A percentile compares a stretch with the other conserved stretches of the same genome.
Evolutionary conservation across 2,113 vertebrate species (phyloP).

Genomic region (Mormoops blainvillei): DNA sequence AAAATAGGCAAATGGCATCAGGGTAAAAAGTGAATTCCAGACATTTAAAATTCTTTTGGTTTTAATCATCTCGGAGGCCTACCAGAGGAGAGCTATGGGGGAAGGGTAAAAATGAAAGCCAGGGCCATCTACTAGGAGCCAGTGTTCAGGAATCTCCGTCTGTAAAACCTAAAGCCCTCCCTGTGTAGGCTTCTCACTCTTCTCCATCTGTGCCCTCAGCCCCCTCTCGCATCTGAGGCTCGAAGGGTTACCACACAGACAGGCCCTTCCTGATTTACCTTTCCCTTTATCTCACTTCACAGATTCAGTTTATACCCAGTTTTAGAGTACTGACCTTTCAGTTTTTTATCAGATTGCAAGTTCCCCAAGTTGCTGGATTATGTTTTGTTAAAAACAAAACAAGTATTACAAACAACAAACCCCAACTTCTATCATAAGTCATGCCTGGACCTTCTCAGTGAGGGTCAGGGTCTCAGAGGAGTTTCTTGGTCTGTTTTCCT

Average conservation of each 20-base stretch:
- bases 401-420: conserved; percentile 45
- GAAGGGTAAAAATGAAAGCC: conserved; percentile 59
- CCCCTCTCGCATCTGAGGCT: background rate
- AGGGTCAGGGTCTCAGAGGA: background rate
- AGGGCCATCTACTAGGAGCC: background rate
- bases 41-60: conserved; percentile 77
- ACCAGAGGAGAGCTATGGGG: conserved; percentile 38
- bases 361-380: conserved; percentile 52
- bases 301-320: conserved; percentile 20
- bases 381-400: conserved; percentile 65
- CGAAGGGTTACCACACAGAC: background rate
- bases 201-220: background rate
- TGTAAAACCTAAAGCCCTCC: background rate
- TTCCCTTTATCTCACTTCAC: conserved; percentile 28
- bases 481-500: background rate
- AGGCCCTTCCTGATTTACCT: background rate
- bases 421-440: conserved; percentile 1
- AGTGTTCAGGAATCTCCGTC: background rate
- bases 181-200: background rate
- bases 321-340: conserved; percentile 61
- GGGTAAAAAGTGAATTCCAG: conserved; percentile 72
- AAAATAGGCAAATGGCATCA: conserved; percentile 41
- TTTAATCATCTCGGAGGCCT: conserved; percentile 74
- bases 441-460: background rate
- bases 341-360: conserved; percentile 43